Base-by-base conservation (phyloP, 2,888 invertebrate species). In the Cheilosia urbana region DNA sequence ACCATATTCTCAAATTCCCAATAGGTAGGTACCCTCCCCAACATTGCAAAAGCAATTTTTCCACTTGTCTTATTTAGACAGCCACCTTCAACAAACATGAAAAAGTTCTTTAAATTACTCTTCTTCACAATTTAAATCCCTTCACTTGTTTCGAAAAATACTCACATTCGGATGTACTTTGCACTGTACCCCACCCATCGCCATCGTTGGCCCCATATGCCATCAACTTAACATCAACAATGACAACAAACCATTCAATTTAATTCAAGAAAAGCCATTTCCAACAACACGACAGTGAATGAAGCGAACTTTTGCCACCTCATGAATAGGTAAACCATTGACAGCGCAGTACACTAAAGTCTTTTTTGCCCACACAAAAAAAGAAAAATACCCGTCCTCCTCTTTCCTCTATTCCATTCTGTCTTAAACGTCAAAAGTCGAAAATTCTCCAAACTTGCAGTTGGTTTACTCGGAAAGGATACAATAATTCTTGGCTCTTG, bases 191-290 rank as follows among this genome's bases (percentile, higher is more conserved):
- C 37, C 37, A 37, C 11, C 11, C 7, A 30, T 6, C 30, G 2
- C 9, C 37, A 11, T 37, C 11, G 1, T 6, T 27, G 7, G 7
- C 55, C n/a, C 1, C 37, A 47, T 58, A 3, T 11, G 37, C 40
- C 45, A 73, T 80, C 53, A 73, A 53, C 58, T 80, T 40, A 55
- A 62, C 55, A n/a, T 51, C 24, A 34, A 60, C 72, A 71, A 60
- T 66, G 82, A 62, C 77, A 77, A 53, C 77, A 77, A 82, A 72
- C 77, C 82, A 71, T 77, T 77, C 72, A 82, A 77, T 82, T 82
- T 72, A 71, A 77, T 77, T 13, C 4, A 66, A 77, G 47, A 72
- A 71, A 77, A 77, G 21, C 45, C 47, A 77, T 66, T 72, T 47
- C 60, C 71, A 77, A 58, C 77, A 82, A 53, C 71, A 77, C 58